Conservation (phyloP, 2,888 invertebrate species). For the Oscheius myriophilus region DNA sequence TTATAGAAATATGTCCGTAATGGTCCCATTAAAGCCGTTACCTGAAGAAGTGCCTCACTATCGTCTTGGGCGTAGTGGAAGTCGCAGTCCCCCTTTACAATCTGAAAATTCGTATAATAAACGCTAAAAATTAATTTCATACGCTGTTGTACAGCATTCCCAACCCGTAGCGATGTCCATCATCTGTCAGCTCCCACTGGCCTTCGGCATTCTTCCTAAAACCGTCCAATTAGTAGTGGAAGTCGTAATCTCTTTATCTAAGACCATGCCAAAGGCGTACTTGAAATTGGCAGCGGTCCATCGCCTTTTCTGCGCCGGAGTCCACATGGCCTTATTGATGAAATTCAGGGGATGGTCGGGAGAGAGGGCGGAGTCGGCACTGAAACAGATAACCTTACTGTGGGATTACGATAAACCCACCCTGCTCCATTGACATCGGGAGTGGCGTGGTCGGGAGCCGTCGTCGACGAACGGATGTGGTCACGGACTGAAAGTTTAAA, state of each 20-base stretch:
- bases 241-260: not conserved
- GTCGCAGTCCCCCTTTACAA: slow-evolving; percentile 13
- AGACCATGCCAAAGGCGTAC: not conserved
- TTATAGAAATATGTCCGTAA: too few relatives aligned
- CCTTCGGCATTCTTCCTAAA: slow-evolving; percentile 5
- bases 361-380: not conserved
- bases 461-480: not conserved
- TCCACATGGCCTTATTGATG: slow-evolving; percentile 40
- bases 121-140: not conserved
- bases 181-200: slow-evolving; percentile 21
- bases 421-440: not conserved
- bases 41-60: slow-evolving; percentile 54
- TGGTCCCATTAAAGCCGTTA: too few relatives aligned
- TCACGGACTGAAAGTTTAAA: not conserved
- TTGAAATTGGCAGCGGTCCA: slow-evolving; percentile 18
- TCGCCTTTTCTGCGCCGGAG: slow-evolving; percentile 45
- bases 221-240: not conserved
- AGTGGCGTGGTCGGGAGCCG: not conserved
- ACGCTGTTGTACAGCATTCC: slow-evolving; percentile 28
- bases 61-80: slow-evolving; percentile 65
- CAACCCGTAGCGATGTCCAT: slow-evolving; percentile 33
- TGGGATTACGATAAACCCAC: too few relatives aligned
- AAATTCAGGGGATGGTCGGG: slow-evolving; percentile 39
- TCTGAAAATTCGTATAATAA: slow-evolving; percentile 1
- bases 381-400: too few relatives aligned